phyloP scores from a whole-genome alignment of 1,140 invertebrate species.

The Drosophila novamexicana region DNA sequence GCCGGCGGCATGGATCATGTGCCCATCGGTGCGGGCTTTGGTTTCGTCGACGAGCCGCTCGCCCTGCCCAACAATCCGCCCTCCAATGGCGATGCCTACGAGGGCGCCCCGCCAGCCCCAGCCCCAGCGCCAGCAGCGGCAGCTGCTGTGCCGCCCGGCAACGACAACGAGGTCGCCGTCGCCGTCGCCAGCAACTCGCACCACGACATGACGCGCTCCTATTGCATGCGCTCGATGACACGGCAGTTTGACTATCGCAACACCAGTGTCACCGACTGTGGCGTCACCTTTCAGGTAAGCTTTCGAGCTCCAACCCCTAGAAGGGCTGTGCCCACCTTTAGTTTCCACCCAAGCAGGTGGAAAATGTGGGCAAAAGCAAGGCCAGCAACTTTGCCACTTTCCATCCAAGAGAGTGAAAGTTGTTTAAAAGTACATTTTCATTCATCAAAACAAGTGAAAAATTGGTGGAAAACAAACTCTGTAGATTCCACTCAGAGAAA shows the following conservation, averaged over 20 bases:
- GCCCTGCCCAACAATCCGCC: conserved; percentile 13
- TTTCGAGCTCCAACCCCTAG: too few species aligned
- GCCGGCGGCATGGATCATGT: conserved; percentile 26
- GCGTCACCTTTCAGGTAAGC: conserved; percentile 87
- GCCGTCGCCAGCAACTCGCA: conserved; percentile 45
- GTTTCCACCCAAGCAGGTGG: not conserved
- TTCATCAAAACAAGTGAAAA: too few species aligned
- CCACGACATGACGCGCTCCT: conserved; percentile 86
- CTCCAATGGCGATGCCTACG: conserved; percentile 35
- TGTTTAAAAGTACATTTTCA: too few species aligned
- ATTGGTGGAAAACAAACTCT: too few species aligned
- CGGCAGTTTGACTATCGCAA: conserved; percentile 89
- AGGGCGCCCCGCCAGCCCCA: conserved; percentile 6
- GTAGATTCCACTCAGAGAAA: too few species aligned
- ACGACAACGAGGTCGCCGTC: conserved; percentile 46
- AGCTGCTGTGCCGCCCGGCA: conserved; percentile 23
- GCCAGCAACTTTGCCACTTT: too few species aligned
- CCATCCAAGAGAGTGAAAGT: too few species aligned
- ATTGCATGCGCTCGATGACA: conserved; percentile 87
- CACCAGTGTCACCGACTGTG: conserved; percentile 89
- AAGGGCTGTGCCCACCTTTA: not conserved
- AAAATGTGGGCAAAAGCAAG: too few species aligned
- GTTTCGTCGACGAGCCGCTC: conserved; percentile 35
- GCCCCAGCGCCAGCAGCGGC: not conserved
- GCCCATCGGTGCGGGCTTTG: conserved; percentile 20